Conservation (phyloP, 2,113 vertebrate species). For the Oriolus oriolus region DNA sequence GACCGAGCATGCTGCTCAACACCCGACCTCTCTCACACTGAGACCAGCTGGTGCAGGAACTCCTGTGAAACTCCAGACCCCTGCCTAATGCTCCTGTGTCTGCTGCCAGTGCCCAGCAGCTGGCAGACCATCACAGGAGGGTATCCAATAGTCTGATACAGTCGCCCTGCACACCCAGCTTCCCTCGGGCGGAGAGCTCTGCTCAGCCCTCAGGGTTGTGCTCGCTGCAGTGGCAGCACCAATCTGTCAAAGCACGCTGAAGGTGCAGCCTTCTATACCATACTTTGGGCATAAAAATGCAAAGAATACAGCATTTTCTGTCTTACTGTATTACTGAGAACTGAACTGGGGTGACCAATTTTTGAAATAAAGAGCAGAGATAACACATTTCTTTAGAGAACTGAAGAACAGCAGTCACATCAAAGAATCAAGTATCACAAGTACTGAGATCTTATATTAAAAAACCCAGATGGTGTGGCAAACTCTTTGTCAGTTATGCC, state of each 20-base stretch:
- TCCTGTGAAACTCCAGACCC: neutral
- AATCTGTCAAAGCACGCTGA: neutral
- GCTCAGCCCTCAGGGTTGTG: fast-evolving
- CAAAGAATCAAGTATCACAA: neutral
- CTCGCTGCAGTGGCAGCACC: neutral
- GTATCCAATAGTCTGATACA: neutral
- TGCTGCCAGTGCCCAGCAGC: neutral
- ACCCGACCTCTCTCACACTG: neutral
- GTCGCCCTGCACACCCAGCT: fast-evolving
- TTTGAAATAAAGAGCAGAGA: neutral
- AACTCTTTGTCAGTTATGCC: neutral
- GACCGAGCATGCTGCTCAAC: fast-evolving
- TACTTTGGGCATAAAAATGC: neutral
- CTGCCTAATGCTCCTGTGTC: fast-evolving
- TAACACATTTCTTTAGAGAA: neutral
- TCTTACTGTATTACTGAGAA: neutral
- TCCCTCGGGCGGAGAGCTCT: neutral
- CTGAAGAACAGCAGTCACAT: neutral
- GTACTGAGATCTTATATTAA: neutral
- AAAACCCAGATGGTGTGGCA: neutral
- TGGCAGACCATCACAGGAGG: neutral
- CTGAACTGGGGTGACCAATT: neutral
- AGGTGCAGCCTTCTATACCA: neutral
- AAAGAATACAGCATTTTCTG: neutral
- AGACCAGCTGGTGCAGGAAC: neutral